Base-by-base conservation (phyloP, 2,888 invertebrate species). In the Eilema caniola region DNA sequence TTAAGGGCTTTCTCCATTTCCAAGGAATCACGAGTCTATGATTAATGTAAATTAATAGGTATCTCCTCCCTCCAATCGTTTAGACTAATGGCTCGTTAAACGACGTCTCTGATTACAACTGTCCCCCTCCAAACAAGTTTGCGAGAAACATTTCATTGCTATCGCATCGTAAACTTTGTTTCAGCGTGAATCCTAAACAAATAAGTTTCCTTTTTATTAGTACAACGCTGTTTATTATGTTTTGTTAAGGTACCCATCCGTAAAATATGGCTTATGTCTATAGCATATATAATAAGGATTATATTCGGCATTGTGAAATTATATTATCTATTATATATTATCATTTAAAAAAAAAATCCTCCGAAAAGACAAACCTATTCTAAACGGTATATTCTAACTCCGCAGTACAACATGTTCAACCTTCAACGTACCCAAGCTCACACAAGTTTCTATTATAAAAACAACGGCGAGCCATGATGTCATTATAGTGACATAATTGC, bases 401-500 rank as follows among this genome's bases (percentile, higher is more conserved):
- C 31, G 24, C n/a, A 33, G n/a, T 62, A 57, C 63, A 23, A 25
- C 60, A n/a, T 33, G 37, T 59, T 0, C 47, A 67, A 64, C 77
- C 79, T 76, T 79, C 71, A 67, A 65, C 69, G 47, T 72, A 78
- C 61, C 64, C 60, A 47, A 41, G 28, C 33, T 64, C 67, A 25
- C 72, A 70, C 73, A 75, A 70, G 81, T 75, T 77, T 75, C 53
- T 78, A 41, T 73, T 62, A 59, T 72, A 73, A 76, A 78, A 70
- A 71, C 62, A 37, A 65, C 73, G 56, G 62, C 71, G 64, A 63
- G 62, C 73, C 62, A 63, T 83, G 85, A 84, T 83, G 78, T 84
- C 85, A 84, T 62, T 47, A 59, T 63, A 65, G 66, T 85, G 80
- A 82, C 80, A 83, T 84, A 80, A 82, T 77, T 76, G 77, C 69